phyloP scores from a whole-genome alignment of 2,113 vertebrate species.

The Pongo pygmaeus region DNA sequence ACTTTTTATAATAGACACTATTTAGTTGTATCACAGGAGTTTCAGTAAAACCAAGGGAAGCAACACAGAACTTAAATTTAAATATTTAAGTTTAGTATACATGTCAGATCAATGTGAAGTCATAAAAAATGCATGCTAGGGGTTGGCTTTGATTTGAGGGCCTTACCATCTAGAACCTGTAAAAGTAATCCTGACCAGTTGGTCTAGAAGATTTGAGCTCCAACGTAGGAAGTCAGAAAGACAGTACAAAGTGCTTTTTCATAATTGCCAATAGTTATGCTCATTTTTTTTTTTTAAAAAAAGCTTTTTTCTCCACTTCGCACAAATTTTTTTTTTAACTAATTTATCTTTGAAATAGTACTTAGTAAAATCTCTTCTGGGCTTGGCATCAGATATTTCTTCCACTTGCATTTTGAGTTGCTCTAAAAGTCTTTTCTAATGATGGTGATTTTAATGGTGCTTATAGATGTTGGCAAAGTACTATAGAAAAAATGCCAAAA shows the following conservation, averaged over 20 bases:
- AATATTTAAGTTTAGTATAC: neutral
- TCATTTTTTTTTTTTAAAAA: neutral
- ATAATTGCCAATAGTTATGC: neutral
- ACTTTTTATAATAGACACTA: neutral
- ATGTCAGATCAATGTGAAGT: neutral
- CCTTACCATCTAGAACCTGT: neutral
- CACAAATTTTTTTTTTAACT: neutral
- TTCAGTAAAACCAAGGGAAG: neutral
- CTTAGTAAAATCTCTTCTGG: neutral
- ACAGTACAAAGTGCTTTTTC: neutral
- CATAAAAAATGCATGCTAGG: neutral
- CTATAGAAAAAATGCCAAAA: slow-evolving; percentile 56
- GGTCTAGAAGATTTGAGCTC: neutral
- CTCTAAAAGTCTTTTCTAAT: slow-evolving; percentile 69
- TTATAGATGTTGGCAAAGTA: slow-evolving; percentile 67
- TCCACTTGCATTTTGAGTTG: slow-evolving; percentile 57
- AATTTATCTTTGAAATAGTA: slow-evolving; percentile 22
- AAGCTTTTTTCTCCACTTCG: neutral
- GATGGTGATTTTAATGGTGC: slow-evolving; percentile 70
- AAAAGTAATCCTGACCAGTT: neutral
- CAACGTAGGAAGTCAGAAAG: neutral
- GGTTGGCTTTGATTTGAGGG: neutral
- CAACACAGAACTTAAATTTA: neutral
- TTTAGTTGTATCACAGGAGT: neutral
- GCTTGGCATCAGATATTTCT: slow-evolving; percentile 47